Evolutionary conservation across 2,797 vertebrate genomes (phyloP).

Genomic region (Otolemur crassicaudatus): DNA sequence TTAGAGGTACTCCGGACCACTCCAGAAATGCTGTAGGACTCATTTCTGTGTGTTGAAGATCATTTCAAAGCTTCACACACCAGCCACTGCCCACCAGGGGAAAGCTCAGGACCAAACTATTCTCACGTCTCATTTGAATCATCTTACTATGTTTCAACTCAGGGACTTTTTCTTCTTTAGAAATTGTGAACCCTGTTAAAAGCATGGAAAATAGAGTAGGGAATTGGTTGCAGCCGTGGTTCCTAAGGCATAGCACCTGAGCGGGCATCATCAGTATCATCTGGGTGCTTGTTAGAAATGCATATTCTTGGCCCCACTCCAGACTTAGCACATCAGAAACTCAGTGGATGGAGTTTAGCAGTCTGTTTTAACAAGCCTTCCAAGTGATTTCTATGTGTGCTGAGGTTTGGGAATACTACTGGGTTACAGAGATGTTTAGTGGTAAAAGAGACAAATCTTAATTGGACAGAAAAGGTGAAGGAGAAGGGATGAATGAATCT

Average conservation of each 20-base stretch:
- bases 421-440: neutral
- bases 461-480: neutral
- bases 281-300: slow-evolving; percentile 30
- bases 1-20: slow-evolving; percentile 37
- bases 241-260: neutral
- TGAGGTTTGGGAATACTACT: slow-evolving; percentile 27
- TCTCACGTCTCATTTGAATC: neutral
- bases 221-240: neutral
- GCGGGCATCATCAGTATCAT: neutral
- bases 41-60: neutral
- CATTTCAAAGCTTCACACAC: slow-evolving; percentile 50
- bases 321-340: slow-evolving; percentile 26
- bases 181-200: slow-evolving; percentile 34
- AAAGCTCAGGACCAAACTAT: slow-evolving; percentile 42
- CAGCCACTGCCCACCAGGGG: neutral
- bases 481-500: neutral
- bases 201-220: neutral
- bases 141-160: slow-evolving; percentile 44
- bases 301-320: neutral
- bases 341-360: neutral
- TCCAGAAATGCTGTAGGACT: slow-evolving; percentile 60
- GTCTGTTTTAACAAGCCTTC: slow-evolving; percentile 42
- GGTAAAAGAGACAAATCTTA: slow-evolving; percentile 4
- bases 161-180: slow-evolving; percentile 13
- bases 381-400: neutral